Conservation (phyloP, 2,113 vertebrate species). For the Plecotus auritus region DNA sequence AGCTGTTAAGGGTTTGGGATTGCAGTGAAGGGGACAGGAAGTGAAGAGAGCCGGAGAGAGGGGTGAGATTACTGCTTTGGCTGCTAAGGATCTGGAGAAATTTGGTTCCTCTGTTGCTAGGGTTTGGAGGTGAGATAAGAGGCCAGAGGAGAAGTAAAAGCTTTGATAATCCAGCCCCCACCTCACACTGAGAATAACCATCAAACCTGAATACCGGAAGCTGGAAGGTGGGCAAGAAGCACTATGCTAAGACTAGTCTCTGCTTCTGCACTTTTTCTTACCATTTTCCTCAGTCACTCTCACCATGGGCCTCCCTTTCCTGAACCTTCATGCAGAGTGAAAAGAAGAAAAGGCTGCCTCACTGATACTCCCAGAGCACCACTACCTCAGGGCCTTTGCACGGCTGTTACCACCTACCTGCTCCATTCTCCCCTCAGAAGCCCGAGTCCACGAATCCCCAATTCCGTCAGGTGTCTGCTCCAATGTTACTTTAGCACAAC, state of each 20-base stretch:
- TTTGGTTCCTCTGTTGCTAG: not conserved
- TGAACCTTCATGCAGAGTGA: not conserved
- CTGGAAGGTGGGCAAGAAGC: not conserved
- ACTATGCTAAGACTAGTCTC: not conserved
- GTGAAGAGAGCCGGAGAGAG: not conserved
- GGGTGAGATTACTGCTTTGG: not conserved
- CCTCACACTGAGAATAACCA: not conserved
- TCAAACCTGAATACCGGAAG: not conserved
- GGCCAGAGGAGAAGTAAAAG: not conserved
- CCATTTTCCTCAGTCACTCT: not conserved
- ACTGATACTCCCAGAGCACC: not conserved
- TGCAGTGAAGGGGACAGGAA: not conserved
- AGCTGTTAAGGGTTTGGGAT: not conserved
- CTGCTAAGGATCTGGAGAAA: not conserved
- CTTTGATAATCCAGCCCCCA: not conserved
- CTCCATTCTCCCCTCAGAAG: not conserved
- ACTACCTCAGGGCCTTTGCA: not conserved
- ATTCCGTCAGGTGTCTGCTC: not conserved
- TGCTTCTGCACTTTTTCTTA: not conserved
- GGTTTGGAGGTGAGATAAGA: not conserved
- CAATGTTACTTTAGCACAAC: not conserved
- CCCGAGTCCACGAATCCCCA: no score
- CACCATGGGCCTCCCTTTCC: not conserved
- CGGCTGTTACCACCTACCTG: not conserved
- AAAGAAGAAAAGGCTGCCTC: not conserved